These are phyloP conservation scores for Psilopogon haemacephalus DNA, from an alignment of 2,113 vertebrate genomes.

Conservation along the genomic window DNA sequence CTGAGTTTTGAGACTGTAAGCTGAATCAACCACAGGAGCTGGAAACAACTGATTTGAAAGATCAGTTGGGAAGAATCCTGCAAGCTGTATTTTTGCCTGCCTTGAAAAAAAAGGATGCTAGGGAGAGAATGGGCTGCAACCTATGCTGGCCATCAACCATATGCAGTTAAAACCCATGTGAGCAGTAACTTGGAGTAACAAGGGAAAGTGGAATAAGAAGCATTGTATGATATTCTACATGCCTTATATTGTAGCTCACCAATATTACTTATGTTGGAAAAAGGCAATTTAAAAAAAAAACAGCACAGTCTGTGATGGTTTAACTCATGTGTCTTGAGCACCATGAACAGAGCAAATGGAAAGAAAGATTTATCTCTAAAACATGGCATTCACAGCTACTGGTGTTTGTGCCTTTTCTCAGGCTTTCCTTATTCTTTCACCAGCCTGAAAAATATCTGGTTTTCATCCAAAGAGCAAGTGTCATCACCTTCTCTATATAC, in stretches of 20 bases:
- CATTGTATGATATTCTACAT: rapidly evolving
- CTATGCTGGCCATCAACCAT: neutral
- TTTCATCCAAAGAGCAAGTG: slow-evolving; percentile 12
- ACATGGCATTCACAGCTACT: slow-evolving; percentile 30
- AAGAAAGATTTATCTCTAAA: slow-evolving; percentile 34
- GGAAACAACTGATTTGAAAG: neutral
- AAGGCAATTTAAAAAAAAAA: neutral
- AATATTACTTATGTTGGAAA: neutral
- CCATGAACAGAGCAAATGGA: neutral
- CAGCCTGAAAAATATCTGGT: slow-evolving; percentile 27
- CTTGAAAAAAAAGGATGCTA: neutral
- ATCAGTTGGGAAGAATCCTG: neutral
- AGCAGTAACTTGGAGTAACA: neutral
- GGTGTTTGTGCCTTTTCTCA: slow-evolving; percentile 34
- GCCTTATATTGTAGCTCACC: neutral
- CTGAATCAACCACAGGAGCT: neutral
- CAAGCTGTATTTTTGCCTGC: neutral
- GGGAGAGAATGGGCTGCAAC: neutral
- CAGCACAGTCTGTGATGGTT: neutral
- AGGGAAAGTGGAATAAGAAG: neutral
- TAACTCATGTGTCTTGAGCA: neutral
- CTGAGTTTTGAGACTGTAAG: neutral
- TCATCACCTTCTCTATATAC: slow-evolving; percentile 36
- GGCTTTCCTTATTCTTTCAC: slow-evolving; percentile 52
- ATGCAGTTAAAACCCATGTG: neutral